Conservation (phyloP, 2,888 invertebrate genomes). For the Melinaea menophilus region DNA sequence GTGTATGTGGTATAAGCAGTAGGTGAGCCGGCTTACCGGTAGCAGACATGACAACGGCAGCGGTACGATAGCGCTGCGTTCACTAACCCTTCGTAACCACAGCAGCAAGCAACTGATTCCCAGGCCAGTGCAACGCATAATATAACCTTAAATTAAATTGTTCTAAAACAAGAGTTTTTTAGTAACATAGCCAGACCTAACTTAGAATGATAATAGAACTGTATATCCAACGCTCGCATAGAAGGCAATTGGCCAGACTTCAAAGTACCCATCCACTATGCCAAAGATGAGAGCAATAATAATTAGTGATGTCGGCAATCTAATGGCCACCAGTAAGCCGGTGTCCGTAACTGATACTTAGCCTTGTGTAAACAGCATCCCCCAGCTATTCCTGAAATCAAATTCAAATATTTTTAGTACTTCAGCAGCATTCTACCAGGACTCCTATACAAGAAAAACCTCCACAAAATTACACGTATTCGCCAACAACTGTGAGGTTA, state of each 20-base stretch:
- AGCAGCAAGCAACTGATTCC: constrained; percentile 88
- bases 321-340: constrained; percentile 73
- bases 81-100: constrained; percentile 86
- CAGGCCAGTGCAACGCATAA: constrained; percentile 81
- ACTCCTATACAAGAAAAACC: too few relatives aligned
- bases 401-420: neutral
- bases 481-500: too few relatives aligned
- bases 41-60: constrained; percentile 77
- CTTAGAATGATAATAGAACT: constrained; percentile 50
- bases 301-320: constrained; percentile 80
- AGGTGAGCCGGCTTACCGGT: constrained; percentile 94
- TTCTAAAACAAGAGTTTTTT: too few relatives aligned
- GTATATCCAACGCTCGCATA: constrained; percentile 87
- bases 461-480: too few relatives aligned
- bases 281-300: constrained; percentile 83
- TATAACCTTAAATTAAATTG: too few relatives aligned
- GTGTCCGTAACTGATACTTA: constrained; percentile 80
- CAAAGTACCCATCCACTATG: constrained; percentile 81
- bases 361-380: constrained; percentile 85
- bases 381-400: constrained; percentile 78
- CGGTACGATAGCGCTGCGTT: constrained; percentile 89
- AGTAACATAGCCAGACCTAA: too few relatives aligned
- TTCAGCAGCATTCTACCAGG: neutral
- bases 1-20: constrained; percentile 95
- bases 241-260: constrained; percentile 82